Conservation (phyloP, 2,113 vertebrate species). For the Montifringilla adamsi region DNA sequence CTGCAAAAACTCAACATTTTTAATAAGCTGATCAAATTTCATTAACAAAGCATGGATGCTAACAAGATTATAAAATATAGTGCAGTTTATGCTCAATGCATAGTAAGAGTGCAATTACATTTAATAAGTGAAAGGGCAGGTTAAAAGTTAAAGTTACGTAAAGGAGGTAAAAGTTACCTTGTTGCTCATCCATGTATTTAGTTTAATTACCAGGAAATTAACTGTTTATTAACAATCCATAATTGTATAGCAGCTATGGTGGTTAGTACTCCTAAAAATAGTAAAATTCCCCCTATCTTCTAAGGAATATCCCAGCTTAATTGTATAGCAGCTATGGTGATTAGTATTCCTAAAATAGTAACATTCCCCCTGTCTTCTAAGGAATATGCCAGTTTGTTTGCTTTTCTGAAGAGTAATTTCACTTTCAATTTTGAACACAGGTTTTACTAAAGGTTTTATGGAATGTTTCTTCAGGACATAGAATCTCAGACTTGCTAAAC, state of each 20-base stretch:
- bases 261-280: background rate
- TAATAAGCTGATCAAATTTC: conserved; percentile 38
- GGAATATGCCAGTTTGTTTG: background rate
- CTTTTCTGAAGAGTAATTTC: background rate
- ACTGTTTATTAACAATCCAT: background rate
- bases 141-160: background rate
- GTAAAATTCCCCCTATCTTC: rapidly evolving
- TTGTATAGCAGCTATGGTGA: too few species aligned
- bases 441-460: background rate
- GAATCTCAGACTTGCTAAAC: background rate
- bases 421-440: background rate
- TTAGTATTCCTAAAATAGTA: background rate
- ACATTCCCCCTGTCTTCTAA: rapidly evolving
- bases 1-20: background rate
- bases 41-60: conserved; percentile 53
- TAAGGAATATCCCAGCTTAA: background rate
- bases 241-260: background rate
- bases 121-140: conserved; percentile 25
- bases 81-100: background rate
- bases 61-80: conserved; percentile 27
- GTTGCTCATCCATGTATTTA: background rate
- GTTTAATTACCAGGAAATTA: background rate
- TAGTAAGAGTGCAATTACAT: background rate
- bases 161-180: background rate
- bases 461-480: background rate